These are phyloP conservation scores for Actenoides hombroni DNA, from an alignment of 2,113 vertebrate species.

Conservation along the genomic window DNA sequence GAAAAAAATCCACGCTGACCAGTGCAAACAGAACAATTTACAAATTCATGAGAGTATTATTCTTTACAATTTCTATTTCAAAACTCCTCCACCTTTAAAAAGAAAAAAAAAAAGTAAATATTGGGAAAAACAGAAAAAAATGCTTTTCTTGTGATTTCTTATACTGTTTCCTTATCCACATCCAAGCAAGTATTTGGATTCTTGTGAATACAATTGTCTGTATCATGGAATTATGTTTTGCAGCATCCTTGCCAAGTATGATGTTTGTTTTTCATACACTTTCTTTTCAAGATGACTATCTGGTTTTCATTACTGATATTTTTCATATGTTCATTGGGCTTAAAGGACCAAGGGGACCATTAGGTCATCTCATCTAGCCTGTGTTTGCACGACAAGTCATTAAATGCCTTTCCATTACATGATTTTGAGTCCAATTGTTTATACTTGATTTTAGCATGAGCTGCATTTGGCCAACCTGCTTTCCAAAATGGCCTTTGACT, in stretches of 20 bases:
- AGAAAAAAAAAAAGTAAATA: accelerated
- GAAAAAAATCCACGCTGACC: background rate
- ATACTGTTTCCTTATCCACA: background rate
- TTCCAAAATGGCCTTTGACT: background rate
- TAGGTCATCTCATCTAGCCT: constrained; percentile 9
- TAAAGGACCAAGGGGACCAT: background rate
- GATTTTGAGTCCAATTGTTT: background rate
- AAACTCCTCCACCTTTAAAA: background rate
- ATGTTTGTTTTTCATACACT: background rate
- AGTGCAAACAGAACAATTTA: background rate
- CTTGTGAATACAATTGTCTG: background rate
- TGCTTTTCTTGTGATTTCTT: background rate
- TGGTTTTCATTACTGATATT: constrained; percentile 26
- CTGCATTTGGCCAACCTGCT: background rate
- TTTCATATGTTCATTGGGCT: background rate
- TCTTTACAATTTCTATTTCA: background rate
- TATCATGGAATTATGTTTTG: background rate
- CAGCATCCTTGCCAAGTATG: constrained; percentile 5
- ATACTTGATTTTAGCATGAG: background rate
- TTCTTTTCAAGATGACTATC: constrained; percentile 22
- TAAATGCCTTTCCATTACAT: background rate
- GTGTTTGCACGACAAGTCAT: background rate
- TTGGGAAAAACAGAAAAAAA: background rate
- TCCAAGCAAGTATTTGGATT: background rate
- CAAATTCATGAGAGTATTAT: background rate